A percentile compares a stretch with the other conserved stretches of the same genome.
Evolutionary conservation across 2,797 vertebrate genomes (phyloP).

Genomic region (Mormyrus proboscirostris): DNA sequence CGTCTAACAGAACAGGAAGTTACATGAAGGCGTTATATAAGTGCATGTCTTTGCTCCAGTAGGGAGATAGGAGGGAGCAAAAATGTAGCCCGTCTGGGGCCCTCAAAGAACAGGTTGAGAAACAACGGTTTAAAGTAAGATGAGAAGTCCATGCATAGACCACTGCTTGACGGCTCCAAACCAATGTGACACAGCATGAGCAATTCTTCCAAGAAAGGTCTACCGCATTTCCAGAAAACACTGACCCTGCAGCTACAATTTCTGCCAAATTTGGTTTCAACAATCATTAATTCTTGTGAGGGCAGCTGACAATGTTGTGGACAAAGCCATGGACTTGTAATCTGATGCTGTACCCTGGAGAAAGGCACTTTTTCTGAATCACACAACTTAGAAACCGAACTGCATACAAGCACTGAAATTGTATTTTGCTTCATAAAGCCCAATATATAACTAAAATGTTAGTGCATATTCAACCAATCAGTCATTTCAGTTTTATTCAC

Average conservation of each 20-base stretch:
- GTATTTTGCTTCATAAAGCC: neutral
- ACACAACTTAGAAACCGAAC: neutral
- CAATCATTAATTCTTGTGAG: neutral
- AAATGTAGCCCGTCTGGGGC: neutral
- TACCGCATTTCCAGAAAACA: neutral
- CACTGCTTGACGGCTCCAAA: neutral
- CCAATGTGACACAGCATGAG: neutral
- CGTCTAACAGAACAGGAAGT: neutral
- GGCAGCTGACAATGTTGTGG: neutral
- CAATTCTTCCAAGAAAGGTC: neutral
- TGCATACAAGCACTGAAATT: neutral
- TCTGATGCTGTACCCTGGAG: neutral
- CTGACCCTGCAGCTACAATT: neutral
- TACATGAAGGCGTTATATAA: neutral
- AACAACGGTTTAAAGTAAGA: neutral
- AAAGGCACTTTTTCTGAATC: neutral
- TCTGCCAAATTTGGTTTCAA: neutral
- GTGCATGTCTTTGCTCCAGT: neutral
- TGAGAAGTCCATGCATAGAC: neutral
- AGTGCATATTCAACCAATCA: neutral
- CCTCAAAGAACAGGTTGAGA: neutral
- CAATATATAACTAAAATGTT: neutral
- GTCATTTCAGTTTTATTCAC: neutral
- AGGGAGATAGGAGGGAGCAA: neutral
- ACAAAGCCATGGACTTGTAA: neutral